Evolutionary conservation across 1,140 invertebrate genomes (phyloP), one percentile per base, ranked within the genome.

Genomic region (Conus ventricosus): DNA sequence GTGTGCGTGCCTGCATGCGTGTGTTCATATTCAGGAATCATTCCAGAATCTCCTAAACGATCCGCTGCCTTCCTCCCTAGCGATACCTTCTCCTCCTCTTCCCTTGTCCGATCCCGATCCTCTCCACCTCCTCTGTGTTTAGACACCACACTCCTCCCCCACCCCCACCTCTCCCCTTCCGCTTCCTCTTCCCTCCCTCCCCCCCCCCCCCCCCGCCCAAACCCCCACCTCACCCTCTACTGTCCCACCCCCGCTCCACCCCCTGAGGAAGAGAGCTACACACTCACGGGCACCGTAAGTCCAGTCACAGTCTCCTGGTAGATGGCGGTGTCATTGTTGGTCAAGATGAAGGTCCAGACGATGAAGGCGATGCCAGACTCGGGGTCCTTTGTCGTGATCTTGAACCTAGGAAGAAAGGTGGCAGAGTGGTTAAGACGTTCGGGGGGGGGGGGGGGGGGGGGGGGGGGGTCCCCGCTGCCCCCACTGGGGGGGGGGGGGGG

Each of bases 321-420:
- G 39, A 83, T 83, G 54, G 23, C 53, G 53, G 53, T 83, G 23
- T 25, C 10, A 23, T 83, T 83, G 51, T 10, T n/a, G 51, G 10
- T 4, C 51, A 10, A 53, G 6, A 53, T 83, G 81, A 83, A 83
- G 7, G 51, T 83, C 81, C 81, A 83, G 4, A n/a, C 5, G 10
- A 83, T 51, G 81, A 17, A 57, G 53, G 81, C 81, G 23, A 83
- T 57, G 20, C 81, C 81, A 54, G 81, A 83, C 53, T 55, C 25
- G 10, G 5, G 51, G 81, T 83, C 81, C 5, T 55, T 3, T 13
- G 81, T 51, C 8, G 5, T 6, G 15, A 83, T 23, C 53, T 55
- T 51, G 23, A 83, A 83, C 81, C 81, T 83, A 27, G 11, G 51
- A 6, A 81, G 5, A 15, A 81, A 51, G 51, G n/a, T 39, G 39